A percentile compares a stretch with the other conserved stretches of the same genome.
These are phyloP conservation scores for Choristoneura fumiferana DNA, from an alignment of 1,140 invertebrate species.

Conservation along the genomic window DNA sequence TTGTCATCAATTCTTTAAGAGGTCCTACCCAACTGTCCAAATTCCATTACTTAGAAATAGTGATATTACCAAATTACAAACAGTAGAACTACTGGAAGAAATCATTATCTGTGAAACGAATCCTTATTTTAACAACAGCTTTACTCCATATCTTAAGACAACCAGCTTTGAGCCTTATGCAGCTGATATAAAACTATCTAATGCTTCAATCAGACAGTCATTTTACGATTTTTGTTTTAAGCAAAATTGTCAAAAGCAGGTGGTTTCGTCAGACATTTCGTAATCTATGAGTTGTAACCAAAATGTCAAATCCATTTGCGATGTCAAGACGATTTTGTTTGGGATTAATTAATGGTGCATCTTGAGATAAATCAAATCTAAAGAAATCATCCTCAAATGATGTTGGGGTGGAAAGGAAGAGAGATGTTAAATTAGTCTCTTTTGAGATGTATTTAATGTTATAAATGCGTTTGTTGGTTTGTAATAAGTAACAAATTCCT, in stretches of 20 bases:
- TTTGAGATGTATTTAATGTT: too few relatives aligned
- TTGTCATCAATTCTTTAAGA: too few relatives aligned
- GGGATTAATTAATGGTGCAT: conserved; percentile 3
- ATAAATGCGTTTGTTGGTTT: too few relatives aligned
- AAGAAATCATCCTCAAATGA: background rate
- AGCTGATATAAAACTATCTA: conserved; percentile 20
- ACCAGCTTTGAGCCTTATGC: conserved; percentile 22
- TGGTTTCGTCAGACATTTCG: conserved; percentile 37
- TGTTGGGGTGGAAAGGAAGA: background rate
- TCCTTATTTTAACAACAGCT: background rate
- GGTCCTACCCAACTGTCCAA: too few relatives aligned
- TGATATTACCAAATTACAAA: too few relatives aligned
- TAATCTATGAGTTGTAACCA: conserved; percentile 51
- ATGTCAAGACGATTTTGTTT: conserved; percentile 6
- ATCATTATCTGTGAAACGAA: background rate
- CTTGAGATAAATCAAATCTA: background rate
- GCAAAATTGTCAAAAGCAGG: conserved; percentile 42
- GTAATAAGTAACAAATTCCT: too few relatives aligned
- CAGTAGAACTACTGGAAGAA: background rate
- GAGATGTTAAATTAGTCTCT: background rate
- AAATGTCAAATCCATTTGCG: conserved; percentile 50
- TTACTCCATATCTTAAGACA: background rate
- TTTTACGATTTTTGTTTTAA: conserved; percentile 21
- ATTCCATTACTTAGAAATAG: too few relatives aligned
- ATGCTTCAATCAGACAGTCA: background rate